Base-by-base conservation (phyloP, 1,140 invertebrate genomes). In the Lanistes nyassanus region DNA sequence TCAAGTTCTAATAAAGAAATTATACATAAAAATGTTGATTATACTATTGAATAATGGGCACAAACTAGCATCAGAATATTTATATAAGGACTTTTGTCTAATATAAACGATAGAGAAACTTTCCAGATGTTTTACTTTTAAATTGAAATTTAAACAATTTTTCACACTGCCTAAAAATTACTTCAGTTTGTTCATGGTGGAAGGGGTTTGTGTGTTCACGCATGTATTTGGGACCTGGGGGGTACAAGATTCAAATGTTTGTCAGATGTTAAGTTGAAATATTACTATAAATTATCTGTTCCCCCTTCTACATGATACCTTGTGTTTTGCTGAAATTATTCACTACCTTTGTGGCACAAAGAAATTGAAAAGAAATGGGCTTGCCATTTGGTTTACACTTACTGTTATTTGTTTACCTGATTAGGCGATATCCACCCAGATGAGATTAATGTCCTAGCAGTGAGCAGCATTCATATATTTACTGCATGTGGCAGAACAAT, bases 381-480 rank as follows among this genome's bases (percentile, higher is more conserved):
- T n/a, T n/a, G n/a, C n/a, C n/a, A n/a, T n/a, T 2, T 60, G 56
- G n/a, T 29, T 51, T 37, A n/a, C n/a, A n/a, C n/a, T n/a, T n/a
- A n/a, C n/a, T n/a, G n/a, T n/a, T n/a, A n/a, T n/a, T n/a, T n/a
- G n/a, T 31, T 55, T 26, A 9, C 23, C 23, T 51, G 37, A 79
- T 69, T 72, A 86, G 88, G 88, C 81, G 85, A 89, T 69, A 76
- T 92, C 73, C 95, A 97, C 88, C 92, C 93, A 21, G 92, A 92
- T 9, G 94, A 96, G 19, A 98, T 99, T 79, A 94, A 92, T 36
- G 94, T 93, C 81, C 87, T 98, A 83, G 92, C 93, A 68, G 93
- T 93, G 0, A 96, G 98, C 88, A 91, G 92, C 31, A 93, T 91
- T 84, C 93, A 94, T 82, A 92, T 97, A 3, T 99, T 95, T 86